Evolutionary conservation across 2,797 vertebrate species (phyloP), one percentile per base, ranked within the genome.

Genomic region (Apodemus agrarius): DNA sequence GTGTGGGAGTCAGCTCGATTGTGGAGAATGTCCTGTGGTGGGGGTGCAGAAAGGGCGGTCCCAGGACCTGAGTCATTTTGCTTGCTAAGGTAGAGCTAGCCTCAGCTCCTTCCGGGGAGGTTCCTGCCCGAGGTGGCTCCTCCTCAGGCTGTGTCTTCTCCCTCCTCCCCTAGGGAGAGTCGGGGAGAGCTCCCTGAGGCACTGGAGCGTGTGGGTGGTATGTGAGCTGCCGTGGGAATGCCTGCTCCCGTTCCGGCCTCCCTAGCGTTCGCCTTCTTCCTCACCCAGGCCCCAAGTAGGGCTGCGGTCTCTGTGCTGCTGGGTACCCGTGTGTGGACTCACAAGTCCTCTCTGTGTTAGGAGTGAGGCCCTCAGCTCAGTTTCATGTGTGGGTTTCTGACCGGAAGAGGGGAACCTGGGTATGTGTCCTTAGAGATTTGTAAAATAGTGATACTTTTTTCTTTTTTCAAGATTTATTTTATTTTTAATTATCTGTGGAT

Each of bases 201-300:
- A 37, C 6, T 49, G 19, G 17, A 17, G 12, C 4, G 1, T 52
- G 13, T 9, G 10, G 52, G n/a, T 31, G 21, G 75, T 5, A 49
- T 22, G 54, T 21, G 12, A 72, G 79, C 43, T 21, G 3, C 22
- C 6, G 52, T 13, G 19, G 24, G 34, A 49, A 9, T 3, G 2
- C 14, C 82, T 78, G 84, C 63, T 84, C 13, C 19, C 6, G 1
- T 24, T 59, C 22, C 49, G 6, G 29, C 87, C 14, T 83, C 16
- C 0, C 14, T 14, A 34, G 43, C 49, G 2, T 1, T 40, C 46
- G 4, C 2, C 1, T 21, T n/a, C 83, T 24, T 54, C 8, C 0
- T 2, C 19, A 0, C 13, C 34, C 1, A 19, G 46, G 8, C 37
- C 76, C 19, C 0, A 0, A 7, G 22, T 31, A 37, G n/a, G 6